Base-by-base conservation (phyloP, 2,888 invertebrate species). In the Tuta absoluta region DNA sequence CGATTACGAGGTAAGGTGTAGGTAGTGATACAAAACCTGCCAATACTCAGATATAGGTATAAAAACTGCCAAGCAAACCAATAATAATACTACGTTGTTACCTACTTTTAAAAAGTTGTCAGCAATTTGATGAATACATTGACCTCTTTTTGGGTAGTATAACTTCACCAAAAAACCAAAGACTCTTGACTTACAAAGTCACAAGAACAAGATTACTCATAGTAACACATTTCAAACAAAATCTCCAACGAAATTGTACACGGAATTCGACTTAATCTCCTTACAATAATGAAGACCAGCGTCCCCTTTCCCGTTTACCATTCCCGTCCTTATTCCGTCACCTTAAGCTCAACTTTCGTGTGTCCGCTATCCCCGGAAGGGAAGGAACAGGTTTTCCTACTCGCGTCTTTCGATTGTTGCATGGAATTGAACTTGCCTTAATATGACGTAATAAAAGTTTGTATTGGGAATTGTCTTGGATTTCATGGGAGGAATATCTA, bases 241-340 rank as follows among this genome's bases (percentile, higher is more conserved):
- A 60, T 60, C 41, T 60, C 38, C 41, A n/a, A 24, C 19, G 38
- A 24, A 60, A 45, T 45, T 60, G 45, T 45, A 60, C 45, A 64
- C 53, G 60, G 60, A 38, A 38, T 41, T 49, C 49, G 24, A 60
- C 64, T 53, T 60, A 64, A 60, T 60, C 64, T 51, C 60, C 60
- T 60, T 63, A 63, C 63, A 58, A 63, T 63, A 63, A 63, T 58
- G 58, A 63, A 63, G 58, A 45, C 21, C 24, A 12, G 38, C 2
- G 23, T 45, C 60, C 21, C 23, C 14, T 12, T 23, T 24, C 45
- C 11, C n/a, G 60, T n/a, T 14, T 24, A 12, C 19, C 14, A 60
- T 24, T 60, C 21, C 24, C 38, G 21, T 45, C 60, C 24, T 23
- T 60, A 60, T 41, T 45, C 19, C 11, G 14, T 45, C 3, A 38